Evolutionary conservation across 30 jellyfish, hydroid and myxozoan genomes (phyloP).

Genomic region (Hydra vulgaris): DNA sequence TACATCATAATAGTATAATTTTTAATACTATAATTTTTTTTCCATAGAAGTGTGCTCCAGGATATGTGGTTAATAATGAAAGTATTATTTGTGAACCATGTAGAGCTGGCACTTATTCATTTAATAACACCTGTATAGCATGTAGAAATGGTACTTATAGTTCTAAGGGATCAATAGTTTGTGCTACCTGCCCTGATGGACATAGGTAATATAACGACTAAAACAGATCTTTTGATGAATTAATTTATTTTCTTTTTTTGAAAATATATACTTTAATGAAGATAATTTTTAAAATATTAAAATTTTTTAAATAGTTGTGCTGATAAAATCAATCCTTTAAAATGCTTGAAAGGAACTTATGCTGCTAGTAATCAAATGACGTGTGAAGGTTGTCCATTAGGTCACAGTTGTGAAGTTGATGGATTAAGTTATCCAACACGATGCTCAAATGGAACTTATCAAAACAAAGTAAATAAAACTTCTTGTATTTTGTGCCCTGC

Average conservation of each 20-base stretch:
- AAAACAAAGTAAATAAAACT: slow-evolving; percentile 38
- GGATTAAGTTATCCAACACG: slow-evolving; percentile 41
- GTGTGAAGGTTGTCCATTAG: slow-evolving; percentile 61
- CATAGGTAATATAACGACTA: background rate
- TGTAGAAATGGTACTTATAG: slow-evolving; percentile 86
- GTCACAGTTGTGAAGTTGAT: slow-evolving; percentile 52
- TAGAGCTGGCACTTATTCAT: slow-evolving; percentile 62
- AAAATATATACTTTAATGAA: too few relatives aligned
- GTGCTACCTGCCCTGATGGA: slow-evolving; percentile 50
- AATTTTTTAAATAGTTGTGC: slow-evolving; percentile 38
- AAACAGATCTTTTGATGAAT: too few relatives aligned
- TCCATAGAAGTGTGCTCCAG: slow-evolving; percentile 65
- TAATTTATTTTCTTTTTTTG: too few relatives aligned
- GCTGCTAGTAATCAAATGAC: slow-evolving; percentile 35
- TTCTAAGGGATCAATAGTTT: slow-evolving; percentile 33
- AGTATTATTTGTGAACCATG: slow-evolving; percentile 50
- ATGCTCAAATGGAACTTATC: slow-evolving; percentile 76
- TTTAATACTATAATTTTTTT: too few relatives aligned
- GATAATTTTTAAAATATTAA: too few relatives aligned
- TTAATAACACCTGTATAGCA: slow-evolving; percentile 49
- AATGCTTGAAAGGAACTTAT: slow-evolving; percentile 39
- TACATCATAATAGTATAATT: too few relatives aligned
- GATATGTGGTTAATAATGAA: slow-evolving; percentile 39
- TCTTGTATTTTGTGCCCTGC: slow-evolving; percentile 62
- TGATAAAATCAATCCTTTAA: slow-evolving; percentile 23